Conservation (phyloP, 2,888 invertebrate genomes). For the Mythimna loreyi region DNA sequence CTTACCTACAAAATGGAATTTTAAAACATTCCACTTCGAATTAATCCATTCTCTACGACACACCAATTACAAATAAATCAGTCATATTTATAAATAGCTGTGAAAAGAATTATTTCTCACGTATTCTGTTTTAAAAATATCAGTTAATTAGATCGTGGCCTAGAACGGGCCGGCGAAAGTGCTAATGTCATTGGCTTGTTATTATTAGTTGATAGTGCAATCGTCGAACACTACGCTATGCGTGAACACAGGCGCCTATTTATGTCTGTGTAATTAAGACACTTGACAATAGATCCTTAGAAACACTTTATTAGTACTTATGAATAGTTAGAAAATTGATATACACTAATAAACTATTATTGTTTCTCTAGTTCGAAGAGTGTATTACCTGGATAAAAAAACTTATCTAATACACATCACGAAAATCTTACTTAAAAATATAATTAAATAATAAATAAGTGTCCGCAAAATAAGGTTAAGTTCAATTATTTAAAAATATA, state of each 20-base stretch:
- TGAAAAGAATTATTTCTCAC: slow-evolving; percentile 55
- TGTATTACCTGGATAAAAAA: too few species aligned
- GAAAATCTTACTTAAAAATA: too few species aligned
- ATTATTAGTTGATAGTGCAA: slow-evolving; percentile 66
- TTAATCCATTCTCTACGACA: slow-evolving; percentile 18
- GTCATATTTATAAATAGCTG: slow-evolving; percentile 25
- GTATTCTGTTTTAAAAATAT: slow-evolving; percentile 68
- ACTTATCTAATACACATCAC: too few species aligned
- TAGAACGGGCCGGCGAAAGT: slow-evolving; percentile 77
- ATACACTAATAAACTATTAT: neutral
- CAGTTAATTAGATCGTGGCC: slow-evolving; percentile 71
- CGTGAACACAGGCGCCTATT: neutral
- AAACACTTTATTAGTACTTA: slow-evolving; percentile 30
- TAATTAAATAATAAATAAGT: too few species aligned
- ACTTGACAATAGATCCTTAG: slow-evolving; percentile 5
- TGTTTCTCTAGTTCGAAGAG: too few species aligned
- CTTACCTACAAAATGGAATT: slow-evolving; percentile 4
- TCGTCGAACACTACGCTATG: slow-evolving; percentile 26
- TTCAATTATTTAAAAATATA: too few species aligned
- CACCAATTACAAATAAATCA: slow-evolving; percentile 41
- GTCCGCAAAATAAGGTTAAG: too few species aligned
- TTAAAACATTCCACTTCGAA: slow-evolving; percentile 14
- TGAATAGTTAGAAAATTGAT: neutral
- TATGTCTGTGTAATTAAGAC: neutral
- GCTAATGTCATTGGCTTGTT: slow-evolving; percentile 72